phyloP scores from a whole-genome alignment of 1,140 invertebrate species.

The fruit fly (Drosophila melanogaster) region DNA sequence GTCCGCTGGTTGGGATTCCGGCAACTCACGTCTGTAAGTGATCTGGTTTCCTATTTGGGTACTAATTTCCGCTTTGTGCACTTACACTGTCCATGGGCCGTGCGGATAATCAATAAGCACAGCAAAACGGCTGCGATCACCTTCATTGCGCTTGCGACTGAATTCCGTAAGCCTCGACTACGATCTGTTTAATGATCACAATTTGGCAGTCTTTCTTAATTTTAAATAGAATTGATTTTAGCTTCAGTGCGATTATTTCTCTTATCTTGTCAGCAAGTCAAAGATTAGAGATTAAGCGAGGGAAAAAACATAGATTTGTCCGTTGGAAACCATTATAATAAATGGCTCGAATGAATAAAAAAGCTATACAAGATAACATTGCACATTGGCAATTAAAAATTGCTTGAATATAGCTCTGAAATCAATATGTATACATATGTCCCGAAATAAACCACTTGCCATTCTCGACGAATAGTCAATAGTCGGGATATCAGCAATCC shows the following conservation, averaged over 20 bases:
- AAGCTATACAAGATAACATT: no score
- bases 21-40: not conserved
- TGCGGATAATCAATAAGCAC: not conserved
- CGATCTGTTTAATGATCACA: not conserved
- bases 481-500: constrained; percentile 59
- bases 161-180: not conserved
- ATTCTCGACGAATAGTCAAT: constrained; percentile 40
- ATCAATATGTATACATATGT: no score
- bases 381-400: not conserved
- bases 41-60: no score
- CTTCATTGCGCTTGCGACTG: not conserved
- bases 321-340: no score
- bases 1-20: not conserved
- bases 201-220: no score
- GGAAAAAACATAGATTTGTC: no score
- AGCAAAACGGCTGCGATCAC: not conserved
- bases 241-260: no score
- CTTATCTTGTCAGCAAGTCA: no score
- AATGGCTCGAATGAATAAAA: no score
- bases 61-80: not conserved
- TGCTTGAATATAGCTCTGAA: no score
- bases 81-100: constrained; percentile 11
- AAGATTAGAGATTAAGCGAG: no score
- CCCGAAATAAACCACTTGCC: not conserved
- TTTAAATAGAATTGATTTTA: no score